Evolutionary conservation across 2,888 invertebrate genomes (phyloP), one percentile per base, ranked within the genome.

Genomic region (Carpatolechia fugitivella): DNA sequence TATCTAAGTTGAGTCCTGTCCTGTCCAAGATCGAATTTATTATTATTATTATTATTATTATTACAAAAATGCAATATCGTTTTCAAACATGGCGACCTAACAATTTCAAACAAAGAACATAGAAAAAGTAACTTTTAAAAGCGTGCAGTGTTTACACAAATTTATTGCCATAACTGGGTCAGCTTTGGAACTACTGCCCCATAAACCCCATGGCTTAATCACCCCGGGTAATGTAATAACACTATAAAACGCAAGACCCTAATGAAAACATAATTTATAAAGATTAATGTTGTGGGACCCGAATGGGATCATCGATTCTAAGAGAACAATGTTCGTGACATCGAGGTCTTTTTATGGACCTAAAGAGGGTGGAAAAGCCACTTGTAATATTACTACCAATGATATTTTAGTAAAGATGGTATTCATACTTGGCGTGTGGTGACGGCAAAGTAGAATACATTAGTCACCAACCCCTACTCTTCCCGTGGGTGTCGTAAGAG

Each of bases 221-320:
- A 14, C 44, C 24, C 20, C 24, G n/a, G n/a, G 44, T 24, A n/a
- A 44, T 29, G 29, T 18, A 24, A 44, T 44, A 29, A 44, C 13
- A 29, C n/a, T 44, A 29, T 44, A 44, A 29, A 44, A 44, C n/a
- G 24, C 44, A 20, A 18, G 18, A 18, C 44, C 13, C 44, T 44
- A 44, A 44, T 44, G 44, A 44, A 29, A 48, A 11, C 33, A 16
- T 76, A 76, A 79, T 78, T 76, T 75, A 79, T 74, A 72, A 74
- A 74, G 78, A 80, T 78, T 74, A 77, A 71, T 74, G 72, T 74
- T 70, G 71, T 67, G 61, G 61, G 64, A 58, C 59, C 64, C 75
- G 75, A 79, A 77, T 71, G 60, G 73, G 71, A 69, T 69, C 68
- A 62, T 65, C 70, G 72, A 78, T 78, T 74, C 71, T 72, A 73